Percentiles rank a stretch among this genome's conserved stretches.
phyloP scores from a whole-genome alignment of 2,797 vertebrate genomes.

The Lacerta agilis region DNA sequence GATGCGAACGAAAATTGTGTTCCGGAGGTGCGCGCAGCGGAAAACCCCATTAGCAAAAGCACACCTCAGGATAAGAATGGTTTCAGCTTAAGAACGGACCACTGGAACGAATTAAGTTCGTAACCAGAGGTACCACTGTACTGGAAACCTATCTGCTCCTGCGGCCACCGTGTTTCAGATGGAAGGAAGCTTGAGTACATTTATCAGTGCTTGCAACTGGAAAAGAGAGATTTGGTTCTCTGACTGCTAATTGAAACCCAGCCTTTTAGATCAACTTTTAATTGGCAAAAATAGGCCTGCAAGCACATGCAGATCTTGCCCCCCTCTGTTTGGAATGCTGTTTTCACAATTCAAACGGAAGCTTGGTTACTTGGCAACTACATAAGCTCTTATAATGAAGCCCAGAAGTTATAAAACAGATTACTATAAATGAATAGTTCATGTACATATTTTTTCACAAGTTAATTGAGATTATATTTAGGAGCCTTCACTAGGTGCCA shows the following conservation, averaged over 20 bases:
- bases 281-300: slow-evolving; percentile 55
- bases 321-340: background rate
- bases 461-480: background rate
- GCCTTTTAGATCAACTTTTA: slow-evolving; percentile 73
- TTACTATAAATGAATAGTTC: background rate
- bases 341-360: background rate
- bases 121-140: background rate
- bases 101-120: too few relatives aligned
- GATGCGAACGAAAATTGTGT: too few relatives aligned
- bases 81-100: too few relatives aligned
- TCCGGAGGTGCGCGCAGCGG: too few relatives aligned
- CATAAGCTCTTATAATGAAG: background rate
- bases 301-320: background rate
- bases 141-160: slow-evolving; percentile 53
- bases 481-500: background rate
- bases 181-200: slow-evolving; percentile 45
- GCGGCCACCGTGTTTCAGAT: slow-evolving; percentile 40
- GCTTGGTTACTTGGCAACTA: background rate
- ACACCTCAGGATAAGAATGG: too few relatives aligned
- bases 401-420: background rate
- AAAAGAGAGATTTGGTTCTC: slow-evolving; percentile 65
- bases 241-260: slow-evolving; percentile 78
- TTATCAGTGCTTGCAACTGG: slow-evolving; percentile 65
- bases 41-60: too few relatives aligned
- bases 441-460: background rate